Percentiles rank a stretch among this genome's conserved stretches.
Evolutionary conservation across 2,797 vertebrate genomes (phyloP).

Genomic region (Phrynocephalus forsythii): DNA sequence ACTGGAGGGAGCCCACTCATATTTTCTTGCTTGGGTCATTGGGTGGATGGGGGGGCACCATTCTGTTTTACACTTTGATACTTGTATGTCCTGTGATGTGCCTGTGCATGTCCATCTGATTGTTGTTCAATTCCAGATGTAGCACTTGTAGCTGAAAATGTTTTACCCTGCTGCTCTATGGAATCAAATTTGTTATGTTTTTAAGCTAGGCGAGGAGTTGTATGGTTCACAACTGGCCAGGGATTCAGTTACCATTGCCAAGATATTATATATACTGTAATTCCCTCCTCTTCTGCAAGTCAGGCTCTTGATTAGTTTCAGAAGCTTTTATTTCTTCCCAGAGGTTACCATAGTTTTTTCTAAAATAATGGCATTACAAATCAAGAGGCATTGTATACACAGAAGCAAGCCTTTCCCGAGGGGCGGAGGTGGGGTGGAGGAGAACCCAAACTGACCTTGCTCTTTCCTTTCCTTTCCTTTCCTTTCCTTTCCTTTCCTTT

Average conservation of each 20-base stretch:
- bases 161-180: background rate
- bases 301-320: background rate
- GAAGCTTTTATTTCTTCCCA: background rate
- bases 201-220: background rate
- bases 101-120: background rate
- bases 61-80: background rate
- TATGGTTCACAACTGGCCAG: constrained; percentile 7
- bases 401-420: too few species aligned
- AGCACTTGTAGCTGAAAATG: background rate
- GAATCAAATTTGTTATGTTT: background rate
- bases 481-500: too few species aligned
- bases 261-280: background rate
- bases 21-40: background rate
- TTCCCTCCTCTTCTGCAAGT: background rate
- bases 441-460: too few species aligned
- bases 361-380: too few species aligned
- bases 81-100: background rate
- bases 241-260: background rate
- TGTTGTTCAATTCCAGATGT: background rate
- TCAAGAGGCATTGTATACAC: too few species aligned
- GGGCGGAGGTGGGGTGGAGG: too few species aligned
- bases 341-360: background rate
- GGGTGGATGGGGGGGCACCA: background rate
- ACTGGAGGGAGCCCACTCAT: background rate
- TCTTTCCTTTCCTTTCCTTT: too few species aligned